A percentile compares a stretch with the other conserved stretches of the same genome.
These are phyloP conservation scores for Smittia aterrima DNA, from an alignment of 2,888 invertebrate species.

Conservation along the genomic window DNA sequence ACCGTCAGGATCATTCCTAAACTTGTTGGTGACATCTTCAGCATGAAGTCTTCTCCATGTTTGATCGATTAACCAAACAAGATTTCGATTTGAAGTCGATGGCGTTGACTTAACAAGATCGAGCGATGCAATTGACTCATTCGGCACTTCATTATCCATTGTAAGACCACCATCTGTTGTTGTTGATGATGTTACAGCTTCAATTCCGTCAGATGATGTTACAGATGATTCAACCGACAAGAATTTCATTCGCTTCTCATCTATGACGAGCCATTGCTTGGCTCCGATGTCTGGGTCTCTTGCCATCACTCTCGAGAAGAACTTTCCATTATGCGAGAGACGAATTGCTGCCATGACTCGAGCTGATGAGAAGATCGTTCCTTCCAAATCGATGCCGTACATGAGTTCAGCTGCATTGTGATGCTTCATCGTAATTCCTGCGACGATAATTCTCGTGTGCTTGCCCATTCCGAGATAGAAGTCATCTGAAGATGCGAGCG, in stretches of 20 bases:
- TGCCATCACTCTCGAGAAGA: conserved; percentile 71
- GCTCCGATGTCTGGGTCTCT: conserved; percentile 77
- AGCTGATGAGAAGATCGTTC: conserved; percentile 63
- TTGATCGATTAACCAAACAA: conserved; percentile 76
- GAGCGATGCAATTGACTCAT: neutral
- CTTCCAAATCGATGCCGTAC: conserved; percentile 63
- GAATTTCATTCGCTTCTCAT: conserved; percentile 61
- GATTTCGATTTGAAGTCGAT: conserved; percentile 47
- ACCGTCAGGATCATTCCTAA: conserved; percentile 55
- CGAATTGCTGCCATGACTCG: conserved; percentile 81
- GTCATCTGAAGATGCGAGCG: conserved; percentile 78
- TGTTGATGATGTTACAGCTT: conserved; percentile 5
- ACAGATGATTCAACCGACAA: neutral
- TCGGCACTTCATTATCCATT: neutral
- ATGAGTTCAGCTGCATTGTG: conserved; percentile 67
- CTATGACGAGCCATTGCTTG: conserved; percentile 84
- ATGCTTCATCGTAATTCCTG: conserved; percentile 74
- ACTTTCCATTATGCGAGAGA: conserved; percentile 66
- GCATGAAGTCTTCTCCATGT: conserved; percentile 64
- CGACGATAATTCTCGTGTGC: conserved; percentile 61
- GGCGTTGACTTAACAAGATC: neutral
- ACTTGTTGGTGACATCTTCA: conserved; percentile 65
- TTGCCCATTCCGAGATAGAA: conserved; percentile 68
- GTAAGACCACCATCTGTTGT: neutral
- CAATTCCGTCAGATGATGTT: neutral